phyloP scores from a whole-genome alignment of 2,888 invertebrate species.

The Drosophila borealis region DNA sequence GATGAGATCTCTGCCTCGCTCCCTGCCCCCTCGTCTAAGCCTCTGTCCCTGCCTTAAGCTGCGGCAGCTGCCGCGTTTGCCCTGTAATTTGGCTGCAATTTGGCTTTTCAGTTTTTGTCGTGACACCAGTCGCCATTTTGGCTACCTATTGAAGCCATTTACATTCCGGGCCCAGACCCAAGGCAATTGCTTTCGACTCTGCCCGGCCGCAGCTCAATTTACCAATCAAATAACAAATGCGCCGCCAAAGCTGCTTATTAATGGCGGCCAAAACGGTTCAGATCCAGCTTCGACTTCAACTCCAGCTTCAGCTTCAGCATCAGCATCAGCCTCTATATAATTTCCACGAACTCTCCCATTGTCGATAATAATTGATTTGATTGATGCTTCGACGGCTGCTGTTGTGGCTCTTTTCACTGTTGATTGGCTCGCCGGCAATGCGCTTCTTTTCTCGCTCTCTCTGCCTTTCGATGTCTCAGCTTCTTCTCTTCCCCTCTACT shows the following conservation, averaged over 20 bases:
- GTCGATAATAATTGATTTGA: constrained; percentile 85
- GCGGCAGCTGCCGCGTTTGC: constrained; percentile 42
- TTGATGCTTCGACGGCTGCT: constrained; percentile 79
- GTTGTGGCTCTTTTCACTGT: constrained; percentile 48
- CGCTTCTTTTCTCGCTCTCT: constrained; percentile 8
- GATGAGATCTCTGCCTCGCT: constrained; percentile 1
- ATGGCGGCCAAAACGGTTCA: constrained; percentile 70
- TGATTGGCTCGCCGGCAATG: constrained; percentile 61
- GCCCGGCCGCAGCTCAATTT: constrained; percentile 74
- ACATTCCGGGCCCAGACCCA: constrained; percentile 53
- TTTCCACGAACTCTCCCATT: constrained; percentile 74
- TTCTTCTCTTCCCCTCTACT: constrained; percentile 5
- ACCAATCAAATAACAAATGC: constrained; percentile 82
- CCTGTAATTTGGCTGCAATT: constrained; percentile 59
- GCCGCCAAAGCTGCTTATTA: constrained; percentile 79
- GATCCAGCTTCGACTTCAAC: constrained; percentile 10
- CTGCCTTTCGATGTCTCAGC: constrained; percentile 11
- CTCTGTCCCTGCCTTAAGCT: not conserved
- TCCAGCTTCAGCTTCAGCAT: constrained; percentile 13
- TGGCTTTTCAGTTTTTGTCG: constrained; percentile 40
- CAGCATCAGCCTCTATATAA: constrained; percentile 46
- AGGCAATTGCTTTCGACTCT: constrained; percentile 38
- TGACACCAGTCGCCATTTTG: constrained; percentile 68
- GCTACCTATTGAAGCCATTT: constrained; percentile 78
- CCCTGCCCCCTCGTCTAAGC: not conserved